Base-by-base conservation (phyloP, 1,140 invertebrate species). In the Conus betulinus region DNA sequence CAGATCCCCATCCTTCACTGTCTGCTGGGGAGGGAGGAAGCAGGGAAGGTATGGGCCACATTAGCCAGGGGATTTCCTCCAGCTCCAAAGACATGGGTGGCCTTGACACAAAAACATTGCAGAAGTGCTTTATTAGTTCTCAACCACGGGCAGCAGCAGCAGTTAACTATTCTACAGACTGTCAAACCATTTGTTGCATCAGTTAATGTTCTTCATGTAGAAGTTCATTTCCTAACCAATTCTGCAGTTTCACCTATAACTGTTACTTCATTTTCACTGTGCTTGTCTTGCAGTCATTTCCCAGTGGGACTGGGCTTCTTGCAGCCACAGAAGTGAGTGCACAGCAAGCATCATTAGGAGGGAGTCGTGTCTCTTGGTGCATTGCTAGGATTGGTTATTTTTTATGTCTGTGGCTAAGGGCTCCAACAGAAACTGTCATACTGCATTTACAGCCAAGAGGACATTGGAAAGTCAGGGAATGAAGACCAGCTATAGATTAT, bases 101-200 rank as follows among this genome's bases (percentile, higher is more conserved):
- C 13, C 25, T 87, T 51, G 85, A 87, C 39, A 74, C 85, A n/a
- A 55, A 76, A 27, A 89, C 87, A 82, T 88, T 91, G 74, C 88
- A 89, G 83, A 91, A 91, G 57, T 91, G 89, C 87, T 88, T 84
- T 82, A 91, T 91, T 60, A 91, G 90, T 74, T 88, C 88, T 15
- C 88, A 91, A 23, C 60, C 53, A 23, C 53, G 15, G 67, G 67
- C 67, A 71, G 67, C 67, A 71, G 67, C 67, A 71, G 17, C 23
- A 71, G 67, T 71, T 71, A n/a, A 71, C 67, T 71, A 71, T 23
- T 71, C 17, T 71, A 23, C 67, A n/a, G 11, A 6, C 67, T 71
- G 15, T 71, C 11, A 6, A n/a, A 71, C 11, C 67, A n/a, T 11
- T 23, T 20, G 23, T 71, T 71, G 23, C 20, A 23, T 71, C 11